Evolutionary conservation across 1,140 invertebrate species (phyloP).

Genomic region (Mesaphorura yosii): DNA sequence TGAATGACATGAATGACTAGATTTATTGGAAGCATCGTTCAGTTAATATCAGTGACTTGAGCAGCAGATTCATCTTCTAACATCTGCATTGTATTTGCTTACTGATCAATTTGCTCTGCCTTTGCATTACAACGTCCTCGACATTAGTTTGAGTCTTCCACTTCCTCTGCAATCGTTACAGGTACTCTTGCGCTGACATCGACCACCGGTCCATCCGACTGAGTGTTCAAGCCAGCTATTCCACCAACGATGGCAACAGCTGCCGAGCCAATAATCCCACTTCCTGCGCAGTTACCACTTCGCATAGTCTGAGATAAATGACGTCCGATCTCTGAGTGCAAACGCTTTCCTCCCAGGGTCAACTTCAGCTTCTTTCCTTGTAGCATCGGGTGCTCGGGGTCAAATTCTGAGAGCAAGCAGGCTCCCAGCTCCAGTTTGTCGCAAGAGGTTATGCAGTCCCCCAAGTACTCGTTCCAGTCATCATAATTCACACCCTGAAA

Average conservation of each 20-base stretch:
- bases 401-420: slow-evolving; percentile 13
- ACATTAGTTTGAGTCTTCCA: too few species aligned
- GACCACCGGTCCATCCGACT: too few species aligned
- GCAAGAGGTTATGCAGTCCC: slow-evolving; percentile 75
- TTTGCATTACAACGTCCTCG: too few species aligned
- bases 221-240: slow-evolving; percentile 19
- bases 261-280: slow-evolving; percentile 11
- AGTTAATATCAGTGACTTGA: too few species aligned
- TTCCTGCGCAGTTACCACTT: too few species aligned
- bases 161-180: too few species aligned
- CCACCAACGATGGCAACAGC: slow-evolving; percentile 17
- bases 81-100: background rate
- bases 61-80: background rate
- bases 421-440: slow-evolving; percentile 57
- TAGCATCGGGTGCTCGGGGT: slow-evolving; percentile 34
- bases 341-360: too few species aligned
- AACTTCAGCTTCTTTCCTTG: background rate
- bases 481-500: slow-evolving; percentile 59
- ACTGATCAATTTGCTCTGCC: too few species aligned
- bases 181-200: too few species aligned
- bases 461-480: slow-evolving; percentile 60
- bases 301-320: slow-evolving; percentile 43
- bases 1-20: too few species aligned
- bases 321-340: slow-evolving; percentile 50
- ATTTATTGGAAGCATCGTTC: too few species aligned